Base-by-base conservation (phyloP, 1,140 invertebrate species). In the Neodiprion fabricii region DNA sequence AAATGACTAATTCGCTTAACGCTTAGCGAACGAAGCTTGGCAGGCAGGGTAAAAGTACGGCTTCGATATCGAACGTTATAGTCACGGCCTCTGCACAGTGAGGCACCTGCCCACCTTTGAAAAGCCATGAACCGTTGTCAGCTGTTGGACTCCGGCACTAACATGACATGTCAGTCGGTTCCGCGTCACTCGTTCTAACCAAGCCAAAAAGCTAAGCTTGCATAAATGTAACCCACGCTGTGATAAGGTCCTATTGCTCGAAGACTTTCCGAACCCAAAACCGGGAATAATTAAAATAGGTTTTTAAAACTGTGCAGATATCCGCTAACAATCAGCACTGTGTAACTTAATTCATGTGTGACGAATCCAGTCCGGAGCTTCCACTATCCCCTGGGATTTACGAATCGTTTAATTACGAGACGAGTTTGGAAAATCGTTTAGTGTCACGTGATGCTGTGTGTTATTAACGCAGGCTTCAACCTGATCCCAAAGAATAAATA, bases 101-200 rank as follows among this genome's bases (percentile, higher is more conserved):
- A 9, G 53, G n/a, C 53, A 61, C 53, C 53, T 61, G 53, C 53
- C 53, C 53, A 61, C n/a, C 53, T 61, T 61, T 9, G 53, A 8
- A 61, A 61, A 61, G 53, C 53, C 53, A 61, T 61, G 53, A 61
- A 61, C 53, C 53, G 53, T 61, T 61, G 53, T 61, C 53, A 61
- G 53, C 53, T 61, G 53, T 17, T 40, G 7, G 53, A 7, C 53
- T 61, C n/a, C 11, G n/a, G 53, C n/a, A 9, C 53, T 61, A 61
- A 61, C 53, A 8, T 61, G 11, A 61, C 53, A 61, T 61, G 53
- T 61, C 8, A 61, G 53, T 61, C 53, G 11, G 11, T 61, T 61
- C 9, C 53, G 7, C 11, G 53, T 61, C 53, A 61, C 11, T 61
- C 53, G 53, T 4, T 61, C 53, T 17, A 17, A 5, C 53, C 53